These are phyloP conservation scores for Coranthus polyacanthus DNA, from an alignment of 2,797 vertebrate genomes.

Conservation along the genomic window DNA sequence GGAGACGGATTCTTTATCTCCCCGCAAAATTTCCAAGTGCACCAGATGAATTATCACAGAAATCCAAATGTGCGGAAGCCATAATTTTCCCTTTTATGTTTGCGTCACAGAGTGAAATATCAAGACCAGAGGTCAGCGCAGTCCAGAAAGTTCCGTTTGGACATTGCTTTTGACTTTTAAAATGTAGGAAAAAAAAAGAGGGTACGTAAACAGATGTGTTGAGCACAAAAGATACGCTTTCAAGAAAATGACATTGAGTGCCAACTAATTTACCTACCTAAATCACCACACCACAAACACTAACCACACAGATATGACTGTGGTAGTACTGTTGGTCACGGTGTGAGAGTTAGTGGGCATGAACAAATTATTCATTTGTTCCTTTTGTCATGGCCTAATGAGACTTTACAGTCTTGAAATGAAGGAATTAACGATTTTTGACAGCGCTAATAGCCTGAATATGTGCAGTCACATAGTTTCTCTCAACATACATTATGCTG, in stretches of 20 bases:
- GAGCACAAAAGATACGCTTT: neutral
- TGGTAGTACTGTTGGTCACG: neutral
- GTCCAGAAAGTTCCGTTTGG: neutral
- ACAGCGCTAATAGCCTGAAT: constrained; percentile 31
- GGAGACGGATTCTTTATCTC: constrained; percentile 22
- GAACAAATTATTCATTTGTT: constrained; percentile 20
- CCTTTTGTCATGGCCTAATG: constrained; percentile 37
- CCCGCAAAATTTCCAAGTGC: neutral
- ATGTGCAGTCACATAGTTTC: neutral
- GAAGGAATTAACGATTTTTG: constrained; percentile 25
- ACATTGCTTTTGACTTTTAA: constrained; percentile 9
- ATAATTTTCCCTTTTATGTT: constrained; percentile 36
- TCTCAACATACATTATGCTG: neutral
- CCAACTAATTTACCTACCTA: constrained; percentile 4
- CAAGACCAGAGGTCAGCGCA: constrained; percentile 33
- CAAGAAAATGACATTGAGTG: constrained; percentile 3
- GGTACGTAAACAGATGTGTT: neutral
- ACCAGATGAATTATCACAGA: constrained; percentile 37
- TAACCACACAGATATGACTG: neutral
- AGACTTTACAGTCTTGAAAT: constrained; percentile 43
- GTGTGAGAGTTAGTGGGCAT: no score
- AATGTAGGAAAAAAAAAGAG: constrained; percentile 19
- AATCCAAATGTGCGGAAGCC: constrained; percentile 32
- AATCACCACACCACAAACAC: neutral
- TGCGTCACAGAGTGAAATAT: no score